phyloP scores from a whole-genome alignment of 2,888 invertebrate species.

The Acleris cristana region DNA sequence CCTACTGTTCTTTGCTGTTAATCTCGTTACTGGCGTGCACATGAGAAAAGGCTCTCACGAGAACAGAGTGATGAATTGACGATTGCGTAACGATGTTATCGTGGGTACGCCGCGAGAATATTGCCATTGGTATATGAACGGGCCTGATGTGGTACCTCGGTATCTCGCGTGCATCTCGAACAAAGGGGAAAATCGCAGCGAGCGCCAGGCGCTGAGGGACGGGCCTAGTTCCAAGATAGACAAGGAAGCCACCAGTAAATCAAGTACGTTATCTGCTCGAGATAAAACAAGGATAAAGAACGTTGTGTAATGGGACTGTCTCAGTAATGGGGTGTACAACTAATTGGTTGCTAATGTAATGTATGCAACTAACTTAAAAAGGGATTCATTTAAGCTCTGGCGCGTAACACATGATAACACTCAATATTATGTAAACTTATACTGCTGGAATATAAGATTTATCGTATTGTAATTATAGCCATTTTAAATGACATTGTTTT shows the following conservation, averaged over 20 bases:
- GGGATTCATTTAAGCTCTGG: no score
- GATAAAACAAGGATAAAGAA: slow-evolving; percentile 19
- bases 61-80: slow-evolving; percentile 54
- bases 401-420: no score
- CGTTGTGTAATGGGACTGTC: slow-evolving; percentile 9
- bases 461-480: no score
- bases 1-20: slow-evolving; percentile 49
- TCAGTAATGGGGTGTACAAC: background rate
- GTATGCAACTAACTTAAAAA: no score
- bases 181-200: slow-evolving; percentile 38
- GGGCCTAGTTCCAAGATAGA: slow-evolving; percentile 13
- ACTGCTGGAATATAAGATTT: no score
- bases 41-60: slow-evolving; percentile 63
- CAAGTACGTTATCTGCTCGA: slow-evolving; percentile 21
- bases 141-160: slow-evolving; percentile 38
- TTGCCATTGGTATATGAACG: slow-evolving; percentile 45
- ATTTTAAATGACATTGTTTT: no score
- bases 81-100: slow-evolving; percentile 59
- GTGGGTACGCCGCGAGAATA: slow-evolving; percentile 48
- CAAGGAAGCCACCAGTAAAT: slow-evolving; percentile 25
- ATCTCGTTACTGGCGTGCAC: slow-evolving; percentile 54
- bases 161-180: slow-evolving; percentile 55
- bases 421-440: no score
- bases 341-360: slow-evolving; percentile 5
- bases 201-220: slow-evolving; percentile 12